A percentile compares a stretch with the other conserved stretches of the same genome.
These are phyloP conservation scores for Adelognathus sp. DNA, from an alignment of 2,888 invertebrate species.

Conservation along the genomic window DNA sequence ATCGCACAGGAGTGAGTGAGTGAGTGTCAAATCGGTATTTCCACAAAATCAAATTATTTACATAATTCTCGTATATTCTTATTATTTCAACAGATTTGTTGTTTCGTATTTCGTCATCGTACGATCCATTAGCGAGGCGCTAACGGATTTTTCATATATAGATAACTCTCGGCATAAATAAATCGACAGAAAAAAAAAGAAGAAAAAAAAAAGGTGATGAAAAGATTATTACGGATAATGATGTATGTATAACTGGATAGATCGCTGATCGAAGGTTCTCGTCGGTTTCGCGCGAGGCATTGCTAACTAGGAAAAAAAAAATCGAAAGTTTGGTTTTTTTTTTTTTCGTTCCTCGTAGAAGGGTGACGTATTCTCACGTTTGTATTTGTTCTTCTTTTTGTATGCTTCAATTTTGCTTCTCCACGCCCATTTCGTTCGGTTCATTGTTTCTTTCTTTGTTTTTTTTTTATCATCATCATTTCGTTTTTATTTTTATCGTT, in stretches of 20 bases:
- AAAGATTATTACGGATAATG: constrained; percentile 53
- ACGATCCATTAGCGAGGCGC: constrained; percentile 54
- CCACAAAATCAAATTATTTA: constrained; percentile 66
- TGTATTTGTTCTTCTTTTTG: constrained; percentile 6
- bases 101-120: constrained; percentile 2
- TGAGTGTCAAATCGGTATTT: constrained; percentile 58
- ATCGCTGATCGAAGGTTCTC: constrained; percentile 34
- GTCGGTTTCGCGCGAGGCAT: constrained; percentile 21
- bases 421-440: not conserved
- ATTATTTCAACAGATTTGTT: constrained; percentile 58
- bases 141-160: constrained; percentile 63
- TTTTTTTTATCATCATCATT: constrained; percentile 25
- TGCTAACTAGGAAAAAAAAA: constrained; percentile 7
- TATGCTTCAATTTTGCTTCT: not conserved
- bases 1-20: constrained; percentile 3
- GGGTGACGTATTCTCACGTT: not conserved
- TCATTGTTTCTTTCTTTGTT: constrained; percentile 18
- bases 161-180: constrained; percentile 70
- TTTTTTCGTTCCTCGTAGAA: not conserved
- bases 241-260: constrained; percentile 51
- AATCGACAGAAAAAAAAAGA: constrained; percentile 63
- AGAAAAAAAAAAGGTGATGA: constrained; percentile 47
- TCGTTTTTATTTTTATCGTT: constrained; percentile 48
- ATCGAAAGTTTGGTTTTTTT: not conserved
- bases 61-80: constrained; percentile 65